Base-by-base conservation (phyloP, 92 coral and sea anemone genomes). In the Muricea muricata region DNA sequence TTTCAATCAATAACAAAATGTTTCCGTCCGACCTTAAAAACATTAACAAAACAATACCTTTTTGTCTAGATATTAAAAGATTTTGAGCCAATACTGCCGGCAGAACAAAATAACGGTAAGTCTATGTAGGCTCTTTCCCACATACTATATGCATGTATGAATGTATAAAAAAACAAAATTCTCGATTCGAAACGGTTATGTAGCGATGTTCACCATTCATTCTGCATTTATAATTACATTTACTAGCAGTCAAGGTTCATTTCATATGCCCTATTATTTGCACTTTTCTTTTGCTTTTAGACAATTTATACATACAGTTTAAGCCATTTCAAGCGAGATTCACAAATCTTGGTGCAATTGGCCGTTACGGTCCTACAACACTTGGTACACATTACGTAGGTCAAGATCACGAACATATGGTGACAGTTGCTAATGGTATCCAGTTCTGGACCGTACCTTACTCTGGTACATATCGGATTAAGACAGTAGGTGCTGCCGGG, bases 311-410 rank as follows among this genome's bases (percentile, higher is more conserved):
- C n/a, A n/a, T n/a, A n/a, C n/a, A 20, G 60, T 52, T 52, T 52
- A 23, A 33, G 0, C 75, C 75, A 68, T 39, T 72, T 25, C 18
- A 6, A 0, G 78, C 78, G 12, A 72, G 32, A 39, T 72, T 72
- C 25, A 88, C 91, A 47, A 88, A 75, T 30, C 91, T 88, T 34
- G 91, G 91, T 24, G 88, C 88, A 31, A 88, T 24, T 48, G 91
- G 88, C n/a, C 87, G 88, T 47, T 63, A 55, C 28, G 91, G 91
- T 14, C 85, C 91, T 46, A 65, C 80, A 29, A 67, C 87, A 26
- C 47, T 88, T 37, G 81, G 88, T 15, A 14, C 15, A n/a, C 73
- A 82, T 65, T 83, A 88, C 46, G 40, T 10, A 21, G 84, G 84
- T 1, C 68, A 88, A 57, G 81, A 61, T 77, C 88, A 88, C 50